Evolutionary conservation across 2,888 invertebrate genomes (phyloP).

Genomic region (Pycnomerus fuliginosus): DNA sequence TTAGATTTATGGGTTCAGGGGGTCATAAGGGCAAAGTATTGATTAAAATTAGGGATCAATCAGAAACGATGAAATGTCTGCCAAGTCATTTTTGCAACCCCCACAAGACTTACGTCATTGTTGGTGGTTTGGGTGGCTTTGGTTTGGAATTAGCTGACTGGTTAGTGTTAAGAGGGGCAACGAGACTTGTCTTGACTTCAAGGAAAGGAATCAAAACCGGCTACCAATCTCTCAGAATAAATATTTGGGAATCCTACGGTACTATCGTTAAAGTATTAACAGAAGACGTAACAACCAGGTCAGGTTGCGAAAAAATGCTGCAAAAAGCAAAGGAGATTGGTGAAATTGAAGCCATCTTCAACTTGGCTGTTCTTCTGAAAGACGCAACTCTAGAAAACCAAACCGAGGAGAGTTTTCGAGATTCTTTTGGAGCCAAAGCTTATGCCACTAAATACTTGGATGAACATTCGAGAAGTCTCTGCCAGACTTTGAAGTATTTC

Average conservation of each 20-base stretch:
- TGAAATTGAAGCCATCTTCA: constrained; percentile 67
- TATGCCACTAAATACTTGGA: constrained; percentile 74
- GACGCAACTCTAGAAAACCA: constrained; percentile 60
- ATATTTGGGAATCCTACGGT: constrained; percentile 52
- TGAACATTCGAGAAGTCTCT: constrained; percentile 50
- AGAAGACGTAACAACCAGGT: constrained; percentile 64
- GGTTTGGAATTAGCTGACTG: constrained; percentile 50
- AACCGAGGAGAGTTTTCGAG: constrained; percentile 54
- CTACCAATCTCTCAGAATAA: constrained; percentile 52
- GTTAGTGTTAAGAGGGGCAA: constrained; percentile 62
- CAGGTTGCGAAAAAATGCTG: constrained; percentile 69
- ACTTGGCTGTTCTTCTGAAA: constrained; percentile 53
- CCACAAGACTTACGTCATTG: constrained; percentile 46
- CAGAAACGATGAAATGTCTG: constrained; percentile 54
- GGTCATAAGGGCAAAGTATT: constrained; percentile 62
- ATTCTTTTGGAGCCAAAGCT: constrained; percentile 62
- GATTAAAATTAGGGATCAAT: constrained; percentile 2
- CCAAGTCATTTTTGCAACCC: constrained; percentile 9
- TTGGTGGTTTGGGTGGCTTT: constrained; percentile 64
- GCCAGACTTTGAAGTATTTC: constrained; percentile 17
- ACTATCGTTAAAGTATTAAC: constrained; percentile 66
- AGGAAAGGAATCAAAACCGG: constrained; percentile 60
- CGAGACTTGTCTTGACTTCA: constrained; percentile 59
- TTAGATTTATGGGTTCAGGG: constrained; percentile 54
- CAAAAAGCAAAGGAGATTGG: constrained; percentile 62